These are phyloP conservation scores for Hydrotaea diabolus DNA, from an alignment of 2,888 invertebrate genomes.

Conservation along the genomic window DNA sequence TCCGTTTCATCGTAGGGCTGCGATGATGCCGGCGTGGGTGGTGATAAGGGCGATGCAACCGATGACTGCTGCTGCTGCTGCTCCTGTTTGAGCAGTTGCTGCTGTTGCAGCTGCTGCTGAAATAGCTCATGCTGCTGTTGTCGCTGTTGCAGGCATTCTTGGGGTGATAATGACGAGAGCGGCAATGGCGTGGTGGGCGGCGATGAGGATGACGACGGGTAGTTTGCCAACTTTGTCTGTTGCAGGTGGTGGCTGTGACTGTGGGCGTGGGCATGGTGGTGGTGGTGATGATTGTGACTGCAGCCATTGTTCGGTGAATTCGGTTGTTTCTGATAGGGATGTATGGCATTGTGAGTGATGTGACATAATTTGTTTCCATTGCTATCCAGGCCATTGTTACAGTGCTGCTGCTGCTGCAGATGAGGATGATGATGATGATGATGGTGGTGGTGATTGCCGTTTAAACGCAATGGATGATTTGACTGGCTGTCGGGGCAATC, in stretches of 20 bases:
- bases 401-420: conserved; percentile 15
- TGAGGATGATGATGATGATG: conserved; percentile 11
- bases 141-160: conserved; percentile 65
- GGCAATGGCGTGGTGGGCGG: conserved; percentile 64
- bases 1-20: conserved; percentile 68
- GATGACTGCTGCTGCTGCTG: conserved; percentile 57
- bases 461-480: conserved; percentile 68
- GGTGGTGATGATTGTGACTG: conserved; percentile 51
- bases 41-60: conserved; percentile 56
- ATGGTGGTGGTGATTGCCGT: conserved; percentile 65
- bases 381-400: conserved; percentile 71
- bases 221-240: conserved; percentile 67
- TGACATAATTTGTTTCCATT: conserved; percentile 76
- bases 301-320: conserved; percentile 59
- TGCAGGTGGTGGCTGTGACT: conserved; percentile 53
- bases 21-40: conserved; percentile 57
- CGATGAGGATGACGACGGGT: conserved; percentile 54
- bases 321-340: conserved; percentile 76
- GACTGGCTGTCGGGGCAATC: conserved; percentile 66
- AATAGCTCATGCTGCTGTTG: conserved; percentile 74
- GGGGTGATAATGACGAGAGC: conserved; percentile 61
- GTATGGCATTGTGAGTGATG: conserved; percentile 75
- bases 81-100: conserved; percentile 62
- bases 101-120: conserved; percentile 72
- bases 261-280: too few relatives aligned